Evolutionary conservation across 2,888 invertebrate genomes (phyloP).

Genomic region (Drosophila acutilabella): DNA sequence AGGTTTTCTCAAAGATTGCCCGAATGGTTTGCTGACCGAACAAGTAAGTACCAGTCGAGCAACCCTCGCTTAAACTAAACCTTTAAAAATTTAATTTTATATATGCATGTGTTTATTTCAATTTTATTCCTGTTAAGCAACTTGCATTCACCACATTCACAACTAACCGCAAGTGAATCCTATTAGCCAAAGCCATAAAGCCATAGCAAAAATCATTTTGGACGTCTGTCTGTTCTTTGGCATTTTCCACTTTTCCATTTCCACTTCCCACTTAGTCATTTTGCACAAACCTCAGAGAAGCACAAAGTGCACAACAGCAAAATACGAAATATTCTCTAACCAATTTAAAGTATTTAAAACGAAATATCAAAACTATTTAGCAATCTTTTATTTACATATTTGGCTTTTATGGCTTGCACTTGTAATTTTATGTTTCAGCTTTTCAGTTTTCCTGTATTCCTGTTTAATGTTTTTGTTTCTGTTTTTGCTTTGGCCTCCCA

Average conservation of each 20-base stretch:
- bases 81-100: neutral
- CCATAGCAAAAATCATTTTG: slow-evolving; percentile 15
- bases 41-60: slow-evolving; percentile 88
- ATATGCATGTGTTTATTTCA: neutral
- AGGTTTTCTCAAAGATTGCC: slow-evolving; percentile 98
- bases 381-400: slow-evolving; percentile 30
- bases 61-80: slow-evolving; percentile 11
- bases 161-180: slow-evolving; percentile 38
- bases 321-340: neutral
- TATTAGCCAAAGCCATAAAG: slow-evolving; percentile 25
- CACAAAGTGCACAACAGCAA: slow-evolving; percentile 1
- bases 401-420: slow-evolving; percentile 34
- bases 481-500: slow-evolving; percentile 31
- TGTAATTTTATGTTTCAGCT: slow-evolving; percentile 45
- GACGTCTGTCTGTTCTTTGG: slow-evolving; percentile 4
- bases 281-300: slow-evolving; percentile 2
- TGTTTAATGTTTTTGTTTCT: neutral
- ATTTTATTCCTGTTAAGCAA: slow-evolving; percentile 6
- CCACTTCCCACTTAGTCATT: neutral
- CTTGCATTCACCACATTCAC: slow-evolving; percentile 6
- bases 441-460: neutral
- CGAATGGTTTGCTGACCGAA: slow-evolving; percentile 97
- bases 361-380: slow-evolving; percentile 37
- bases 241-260: neutral
- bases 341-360: slow-evolving; percentile 21